Conservation (phyloP, 2,113 vertebrate genomes). For the Dasyornis broadbenti region DNA sequence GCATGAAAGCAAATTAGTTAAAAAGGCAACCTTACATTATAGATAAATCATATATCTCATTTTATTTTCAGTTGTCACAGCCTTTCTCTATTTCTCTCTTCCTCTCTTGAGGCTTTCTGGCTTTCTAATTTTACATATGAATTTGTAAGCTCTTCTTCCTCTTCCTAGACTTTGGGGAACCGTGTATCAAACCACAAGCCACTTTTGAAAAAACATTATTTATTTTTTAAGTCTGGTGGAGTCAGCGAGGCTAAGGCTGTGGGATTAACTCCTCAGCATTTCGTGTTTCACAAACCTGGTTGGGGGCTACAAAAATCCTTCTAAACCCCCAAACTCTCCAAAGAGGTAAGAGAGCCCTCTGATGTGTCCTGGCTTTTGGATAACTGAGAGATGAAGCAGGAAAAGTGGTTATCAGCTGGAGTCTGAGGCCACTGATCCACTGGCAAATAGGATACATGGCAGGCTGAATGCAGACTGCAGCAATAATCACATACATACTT, state of each 20-base stretch:
- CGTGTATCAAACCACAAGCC: neutral
- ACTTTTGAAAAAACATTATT: neutral
- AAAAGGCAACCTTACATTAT: neutral
- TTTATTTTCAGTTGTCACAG: neutral
- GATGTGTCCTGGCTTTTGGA: neutral
- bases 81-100: neutral
- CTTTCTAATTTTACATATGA: neutral
- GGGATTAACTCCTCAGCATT: neutral
- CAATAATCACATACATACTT: fast-evolving
- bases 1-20: neutral
- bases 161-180: neutral
- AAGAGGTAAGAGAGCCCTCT: neutral
- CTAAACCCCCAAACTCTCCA: neutral
- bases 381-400: neutral
- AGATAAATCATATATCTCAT: neutral
- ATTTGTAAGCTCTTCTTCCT: neutral
- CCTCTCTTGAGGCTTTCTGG: neutral
- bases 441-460: neutral
- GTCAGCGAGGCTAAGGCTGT: neutral
- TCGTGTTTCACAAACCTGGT: neutral
- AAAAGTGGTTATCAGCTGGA: neutral
- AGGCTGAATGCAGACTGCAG: neutral
- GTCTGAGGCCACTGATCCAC: neutral
- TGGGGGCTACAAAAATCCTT: neutral
- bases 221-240: neutral